phyloP scores from a whole-genome alignment of 2,888 invertebrate species.

The Agrotis puta region DNA sequence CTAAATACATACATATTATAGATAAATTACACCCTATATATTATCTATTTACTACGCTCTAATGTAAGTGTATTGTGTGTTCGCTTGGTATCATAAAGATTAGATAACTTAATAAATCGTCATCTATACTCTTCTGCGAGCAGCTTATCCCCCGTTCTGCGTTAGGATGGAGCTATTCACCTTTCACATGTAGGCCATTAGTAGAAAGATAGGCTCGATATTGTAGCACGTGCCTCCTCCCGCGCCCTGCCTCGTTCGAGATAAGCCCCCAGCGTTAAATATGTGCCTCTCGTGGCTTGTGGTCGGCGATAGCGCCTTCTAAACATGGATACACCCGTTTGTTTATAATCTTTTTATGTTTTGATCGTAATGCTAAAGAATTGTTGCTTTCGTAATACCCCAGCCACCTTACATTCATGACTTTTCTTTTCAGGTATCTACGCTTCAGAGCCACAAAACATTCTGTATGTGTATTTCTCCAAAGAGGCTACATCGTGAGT shows the following conservation, averaged over 20 bases:
- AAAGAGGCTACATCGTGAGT: slow-evolving; percentile 46
- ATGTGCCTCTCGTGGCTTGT: slow-evolving; percentile 81
- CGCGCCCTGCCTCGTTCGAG: slow-evolving; percentile 76
- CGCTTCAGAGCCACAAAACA: slow-evolving; percentile 23
- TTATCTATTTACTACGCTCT: slow-evolving; percentile 28
- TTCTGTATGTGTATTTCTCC: slow-evolving; percentile 27
- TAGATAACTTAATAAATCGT: slow-evolving; percentile 76
- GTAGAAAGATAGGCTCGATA: slow-evolving; percentile 87
- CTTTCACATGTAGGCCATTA: slow-evolving; percentile 88
- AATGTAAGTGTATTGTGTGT: slow-evolving; percentile 44
- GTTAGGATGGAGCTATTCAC: slow-evolving; percentile 84
- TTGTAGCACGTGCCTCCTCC: slow-evolving; percentile 79
- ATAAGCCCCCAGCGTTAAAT: slow-evolving; percentile 85
- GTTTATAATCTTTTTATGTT: slow-evolving; percentile 71
- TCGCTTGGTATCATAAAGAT: slow-evolving; percentile 61
- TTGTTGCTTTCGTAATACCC: slow-evolving; percentile 49
- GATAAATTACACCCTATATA: no score
- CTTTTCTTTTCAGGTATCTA: slow-evolving; percentile 69
- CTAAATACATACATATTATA: no score
- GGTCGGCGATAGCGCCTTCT: slow-evolving; percentile 75
- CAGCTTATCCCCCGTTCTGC: slow-evolving; percentile 78
- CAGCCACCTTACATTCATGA: slow-evolving; percentile 46
- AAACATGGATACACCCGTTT: slow-evolving; percentile 70
- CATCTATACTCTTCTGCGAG: slow-evolving; percentile 76
- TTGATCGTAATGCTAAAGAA: slow-evolving; percentile 64